phyloP scores from a whole-genome alignment of 2,113 vertebrate genomes.

The Alces alces region DNA sequence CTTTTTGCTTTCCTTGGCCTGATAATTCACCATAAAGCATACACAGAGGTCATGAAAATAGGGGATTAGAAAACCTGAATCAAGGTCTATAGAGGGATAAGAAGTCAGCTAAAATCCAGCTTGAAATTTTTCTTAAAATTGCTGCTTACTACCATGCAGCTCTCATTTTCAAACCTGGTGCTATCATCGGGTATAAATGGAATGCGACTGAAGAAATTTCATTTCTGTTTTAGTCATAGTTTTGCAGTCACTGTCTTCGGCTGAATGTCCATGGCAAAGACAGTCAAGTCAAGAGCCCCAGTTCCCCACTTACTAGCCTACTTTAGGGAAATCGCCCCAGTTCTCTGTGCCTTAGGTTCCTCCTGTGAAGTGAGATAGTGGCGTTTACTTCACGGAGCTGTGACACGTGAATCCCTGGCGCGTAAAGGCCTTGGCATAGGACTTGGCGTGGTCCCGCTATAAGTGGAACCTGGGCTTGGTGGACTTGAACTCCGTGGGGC shows the following conservation, averaged over 20 bases:
- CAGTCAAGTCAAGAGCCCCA: neutral
- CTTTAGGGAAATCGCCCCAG: neutral
- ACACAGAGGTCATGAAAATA: neutral
- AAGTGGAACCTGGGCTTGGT: neutral
- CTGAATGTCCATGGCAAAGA: neutral
- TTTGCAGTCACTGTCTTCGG: neutral
- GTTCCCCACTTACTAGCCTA: neutral
- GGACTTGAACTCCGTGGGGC: neutral
- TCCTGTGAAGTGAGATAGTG: neutral
- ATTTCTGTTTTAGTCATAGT: neutral
- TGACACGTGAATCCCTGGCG: neutral
- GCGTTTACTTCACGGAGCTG: neutral
- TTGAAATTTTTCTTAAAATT: neutral
- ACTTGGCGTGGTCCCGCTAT: neutral
- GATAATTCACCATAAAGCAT: neutral
- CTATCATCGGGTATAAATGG: neutral
- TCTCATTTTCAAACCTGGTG: neutral
- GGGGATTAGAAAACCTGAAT: neutral
- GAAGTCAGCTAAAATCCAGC: neutral
- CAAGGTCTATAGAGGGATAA: neutral
- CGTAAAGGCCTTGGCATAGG: neutral
- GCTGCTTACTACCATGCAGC: neutral
- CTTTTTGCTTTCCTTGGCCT: neutral
- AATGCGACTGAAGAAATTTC: neutral
- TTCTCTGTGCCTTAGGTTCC: neutral